Evolutionary conservation across 37 sponge, comb jelly and placozoan species (phyloP).

Genomic region (Spongilla lacustris): DNA sequence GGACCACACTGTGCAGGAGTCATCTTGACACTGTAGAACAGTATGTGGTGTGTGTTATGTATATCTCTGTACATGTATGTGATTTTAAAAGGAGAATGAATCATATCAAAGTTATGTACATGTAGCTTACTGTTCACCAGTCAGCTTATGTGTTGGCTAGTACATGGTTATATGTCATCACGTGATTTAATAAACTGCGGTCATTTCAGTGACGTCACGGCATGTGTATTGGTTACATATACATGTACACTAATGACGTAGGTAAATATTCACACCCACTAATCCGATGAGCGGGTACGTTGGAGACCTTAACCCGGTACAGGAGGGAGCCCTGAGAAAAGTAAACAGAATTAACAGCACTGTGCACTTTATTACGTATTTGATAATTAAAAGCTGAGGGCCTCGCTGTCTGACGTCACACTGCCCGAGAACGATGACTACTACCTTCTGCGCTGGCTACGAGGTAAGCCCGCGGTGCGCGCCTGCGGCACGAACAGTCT

Average conservation of each 20-base stretch:
- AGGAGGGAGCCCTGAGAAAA: conserved; percentile 57
- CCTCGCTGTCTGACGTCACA: conserved; percentile 47
- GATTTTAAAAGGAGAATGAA: no score
- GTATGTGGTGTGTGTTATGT: no score
- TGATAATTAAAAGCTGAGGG: conserved; percentile 25
- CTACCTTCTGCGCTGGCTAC: conserved; percentile 66
- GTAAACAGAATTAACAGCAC: not conserved
- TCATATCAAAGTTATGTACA: no score
- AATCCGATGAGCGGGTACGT: conserved; percentile 69
- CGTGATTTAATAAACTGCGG: no score
- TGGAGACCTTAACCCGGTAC: conserved; percentile 68
- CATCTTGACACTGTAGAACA: no score
- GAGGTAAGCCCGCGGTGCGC: conserved; percentile 29
- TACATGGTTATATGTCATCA: no score
- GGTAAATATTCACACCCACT: not conserved
- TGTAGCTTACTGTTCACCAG: no score
- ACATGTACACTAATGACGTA: not conserved
- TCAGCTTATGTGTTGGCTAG: no score
- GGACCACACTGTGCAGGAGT: no score
- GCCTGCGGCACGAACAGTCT: not conserved
- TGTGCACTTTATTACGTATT: not conserved
- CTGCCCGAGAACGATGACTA: conserved; percentile 59
- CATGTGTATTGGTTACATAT: no score
- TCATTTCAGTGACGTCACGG: no score
- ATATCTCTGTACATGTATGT: no score